These are phyloP conservation scores for Ips nitidus DNA, from an alignment of 1,140 invertebrate species.

Conservation along the genomic window DNA sequence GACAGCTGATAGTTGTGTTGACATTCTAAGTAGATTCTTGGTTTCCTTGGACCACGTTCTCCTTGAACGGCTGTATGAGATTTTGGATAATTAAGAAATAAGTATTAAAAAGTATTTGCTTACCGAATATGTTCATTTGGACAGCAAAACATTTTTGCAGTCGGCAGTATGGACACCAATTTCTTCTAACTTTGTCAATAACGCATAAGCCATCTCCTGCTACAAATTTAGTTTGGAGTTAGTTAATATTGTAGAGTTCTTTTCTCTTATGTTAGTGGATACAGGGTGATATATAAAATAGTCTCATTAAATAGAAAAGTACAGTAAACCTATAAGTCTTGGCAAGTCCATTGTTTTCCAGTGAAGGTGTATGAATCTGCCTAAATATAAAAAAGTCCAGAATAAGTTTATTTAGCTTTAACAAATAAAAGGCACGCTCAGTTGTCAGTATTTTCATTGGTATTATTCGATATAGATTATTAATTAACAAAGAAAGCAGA, in stretches of 20 bases:
- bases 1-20: not conserved
- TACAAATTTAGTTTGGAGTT: conserved; percentile 42
- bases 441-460: too few relatives aligned
- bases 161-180: conserved; percentile 87
- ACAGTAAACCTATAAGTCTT: too few relatives aligned
- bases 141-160: conserved; percentile 77
- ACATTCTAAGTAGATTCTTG: conserved; percentile 41
- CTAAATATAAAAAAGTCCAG: too few relatives aligned
- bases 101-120: conserved; percentile 21
- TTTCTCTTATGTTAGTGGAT: not conserved
- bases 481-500: too few relatives aligned
- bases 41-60: conserved; percentile 71
- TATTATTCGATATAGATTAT: too few relatives aligned
- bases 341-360: too few relatives aligned
- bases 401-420: too few relatives aligned
- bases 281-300: conserved; percentile 1
- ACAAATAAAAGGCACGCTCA: too few relatives aligned
- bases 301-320: too few relatives aligned
- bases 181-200: conserved; percentile 79
- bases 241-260: not conserved
- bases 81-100: not conserved
- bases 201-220: conserved; percentile 74
- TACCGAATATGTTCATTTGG: conserved; percentile 78
- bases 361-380: too few relatives aligned
- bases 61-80: conserved; percentile 71